A percentile compares a stretch with the other conserved stretches of the same genome.
These are phyloP conservation scores for Podiceps cristatus DNA, from an alignment of 2,113 vertebrate species.

Conservation along the genomic window DNA sequence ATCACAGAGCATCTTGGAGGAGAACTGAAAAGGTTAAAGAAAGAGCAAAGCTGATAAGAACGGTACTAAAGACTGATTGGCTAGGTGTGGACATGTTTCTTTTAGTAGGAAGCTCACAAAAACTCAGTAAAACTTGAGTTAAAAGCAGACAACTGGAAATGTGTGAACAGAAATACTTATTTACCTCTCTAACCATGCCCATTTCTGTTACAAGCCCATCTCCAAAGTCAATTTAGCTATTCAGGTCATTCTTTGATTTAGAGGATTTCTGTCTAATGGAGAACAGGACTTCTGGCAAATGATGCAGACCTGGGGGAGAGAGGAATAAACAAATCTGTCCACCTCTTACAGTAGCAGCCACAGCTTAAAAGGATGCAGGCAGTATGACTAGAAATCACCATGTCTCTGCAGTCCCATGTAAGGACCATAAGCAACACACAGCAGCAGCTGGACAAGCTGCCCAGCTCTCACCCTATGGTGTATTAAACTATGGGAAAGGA, in stretches of 20 bases:
- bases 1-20: neutral
- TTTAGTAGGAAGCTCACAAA: neutral
- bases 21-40: neutral
- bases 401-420: neutral
- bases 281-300: neutral
- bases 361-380: neutral
- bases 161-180: neutral
- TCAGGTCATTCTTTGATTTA: neutral
- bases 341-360: neutral
- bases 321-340: neutral
- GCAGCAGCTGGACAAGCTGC: neutral
- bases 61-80: neutral
- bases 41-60: neutral
- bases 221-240: neutral
- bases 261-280: neutral
- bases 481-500: neutral
- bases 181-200: neutral
- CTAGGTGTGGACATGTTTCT: neutral
- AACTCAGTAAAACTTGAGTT: neutral
- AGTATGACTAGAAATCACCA: neutral
- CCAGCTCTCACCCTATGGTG: neutral
- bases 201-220: neutral
- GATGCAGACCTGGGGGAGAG: neutral
- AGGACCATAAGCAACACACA: neutral
- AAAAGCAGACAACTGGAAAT: constrained; percentile 4